Evolutionary conservation across 2,797 vertebrate genomes (phyloP).

Genomic region (Trematomus bernacchii): DNA sequence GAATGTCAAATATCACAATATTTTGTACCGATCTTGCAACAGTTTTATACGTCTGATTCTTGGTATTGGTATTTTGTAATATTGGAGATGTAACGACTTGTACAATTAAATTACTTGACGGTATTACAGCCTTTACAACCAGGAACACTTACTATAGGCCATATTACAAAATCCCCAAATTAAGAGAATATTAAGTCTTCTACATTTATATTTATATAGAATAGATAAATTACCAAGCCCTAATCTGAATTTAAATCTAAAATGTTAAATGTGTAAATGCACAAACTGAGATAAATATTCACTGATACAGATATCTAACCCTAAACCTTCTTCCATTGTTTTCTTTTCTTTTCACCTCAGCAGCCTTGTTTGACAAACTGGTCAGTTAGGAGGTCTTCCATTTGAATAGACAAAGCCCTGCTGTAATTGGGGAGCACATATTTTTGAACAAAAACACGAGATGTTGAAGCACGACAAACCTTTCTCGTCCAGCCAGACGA

Average conservation of each 20-base stretch:
- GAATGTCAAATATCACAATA: no score
- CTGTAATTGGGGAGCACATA: conserved; percentile 41
- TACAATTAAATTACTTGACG: no score
- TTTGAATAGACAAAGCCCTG: conserved; percentile 39
- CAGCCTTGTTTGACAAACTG: conserved; percentile 31
- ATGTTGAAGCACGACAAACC: conserved; percentile 31
- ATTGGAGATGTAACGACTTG: no score
- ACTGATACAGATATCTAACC: not conserved
- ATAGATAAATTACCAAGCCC: no score
- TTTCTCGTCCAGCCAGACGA: conserved; percentile 39
- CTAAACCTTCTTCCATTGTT: not conserved
- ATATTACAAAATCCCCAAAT: no score
- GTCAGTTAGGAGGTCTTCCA: conserved; percentile 21
- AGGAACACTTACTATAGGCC: no score
- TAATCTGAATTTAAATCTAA: not conserved
- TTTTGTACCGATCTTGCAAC: no score
- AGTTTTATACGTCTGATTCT: no score
- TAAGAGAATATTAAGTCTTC: no score
- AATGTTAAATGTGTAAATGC: conserved; percentile 28
- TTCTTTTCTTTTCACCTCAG: not conserved
- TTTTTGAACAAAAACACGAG: conserved; percentile 43
- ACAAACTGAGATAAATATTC: not conserved
- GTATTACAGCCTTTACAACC: no score
- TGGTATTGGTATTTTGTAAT: no score
- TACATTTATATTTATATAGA: no score